Conservation (phyloP, 2,888 invertebrate genomes). For the Isoperla grammatica region DNA sequence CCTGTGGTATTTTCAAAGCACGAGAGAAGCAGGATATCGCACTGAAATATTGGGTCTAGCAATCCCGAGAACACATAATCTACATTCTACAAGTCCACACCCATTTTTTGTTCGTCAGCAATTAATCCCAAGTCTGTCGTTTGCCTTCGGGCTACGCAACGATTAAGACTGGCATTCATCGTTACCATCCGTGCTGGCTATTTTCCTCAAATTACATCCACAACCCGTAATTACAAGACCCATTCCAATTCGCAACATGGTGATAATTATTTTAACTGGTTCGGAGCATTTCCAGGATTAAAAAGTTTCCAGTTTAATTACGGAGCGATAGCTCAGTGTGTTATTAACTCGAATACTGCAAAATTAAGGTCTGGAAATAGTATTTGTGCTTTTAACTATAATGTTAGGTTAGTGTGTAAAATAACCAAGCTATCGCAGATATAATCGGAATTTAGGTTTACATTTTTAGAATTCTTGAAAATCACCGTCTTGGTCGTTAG, state of each 20-base stretch:
- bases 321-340: not conserved
- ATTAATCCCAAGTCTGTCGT: slow-evolving; percentile 13
- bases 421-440: too few species aligned
- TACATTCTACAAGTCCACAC: slow-evolving; percentile 17
- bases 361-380: too few species aligned
- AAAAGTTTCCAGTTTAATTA: slow-evolving; percentile 10
- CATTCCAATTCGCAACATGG: slow-evolving; percentile 1
- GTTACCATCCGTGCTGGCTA: not conserved
- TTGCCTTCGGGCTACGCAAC: not conserved
- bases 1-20: not conserved
- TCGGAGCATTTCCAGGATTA: not conserved
- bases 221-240: slow-evolving; percentile 10
- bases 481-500: too few species aligned
- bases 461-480: too few species aligned
- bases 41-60: not conserved
- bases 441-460: too few species aligned
- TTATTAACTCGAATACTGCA: too few species aligned
- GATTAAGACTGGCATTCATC: slow-evolving; percentile 11
- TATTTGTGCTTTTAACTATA: too few species aligned
- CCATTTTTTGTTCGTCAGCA: not conserved
- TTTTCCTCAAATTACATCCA: not conserved
- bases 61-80: slow-evolving; percentile 1
- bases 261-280: slow-evolving; percentile 10
- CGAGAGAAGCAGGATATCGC: not conserved
- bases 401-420: too few species aligned